phyloP scores from a whole-genome alignment of 2,888 invertebrate genomes.

The Stenoptilia bipunctidactyla region DNA sequence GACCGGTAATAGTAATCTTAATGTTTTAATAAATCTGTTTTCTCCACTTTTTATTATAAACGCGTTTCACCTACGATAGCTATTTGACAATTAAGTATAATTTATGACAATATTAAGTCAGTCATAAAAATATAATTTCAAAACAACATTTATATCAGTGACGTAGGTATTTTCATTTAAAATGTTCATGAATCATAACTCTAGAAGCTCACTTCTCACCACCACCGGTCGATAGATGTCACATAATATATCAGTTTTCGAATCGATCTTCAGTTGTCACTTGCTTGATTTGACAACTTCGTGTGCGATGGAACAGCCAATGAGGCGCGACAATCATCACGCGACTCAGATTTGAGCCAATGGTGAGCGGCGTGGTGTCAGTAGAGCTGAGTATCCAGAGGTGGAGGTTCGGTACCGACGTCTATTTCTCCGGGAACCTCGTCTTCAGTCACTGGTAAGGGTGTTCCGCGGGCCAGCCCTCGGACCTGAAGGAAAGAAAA shows the following conservation, averaged over 20 bases:
- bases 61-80: too few relatives aligned
- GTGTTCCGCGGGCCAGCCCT: constrained; percentile 30
- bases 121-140: too few relatives aligned
- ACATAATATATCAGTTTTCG: not conserved
- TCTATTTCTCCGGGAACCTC: constrained; percentile 61
- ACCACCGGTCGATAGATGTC: not conserved
- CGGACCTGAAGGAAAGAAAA: constrained; percentile 51
- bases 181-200: constrained; percentile 2
- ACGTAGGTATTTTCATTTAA: too few relatives aligned
- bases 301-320: constrained; percentile 2
- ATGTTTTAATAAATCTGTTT: too few relatives aligned
- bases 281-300: not conserved
- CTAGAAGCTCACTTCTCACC: not conserved
- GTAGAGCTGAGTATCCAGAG: constrained; percentile 18
- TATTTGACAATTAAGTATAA: too few relatives aligned
- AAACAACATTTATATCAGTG: too few relatives aligned
- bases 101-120: too few relatives aligned
- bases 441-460: constrained; percentile 31
- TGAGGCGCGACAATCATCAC: constrained; percentile 7
- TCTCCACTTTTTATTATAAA: too few relatives aligned
- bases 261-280: not conserved
- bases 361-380: constrained; percentile 9
- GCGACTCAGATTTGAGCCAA: constrained; percentile 3
- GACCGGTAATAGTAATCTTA: too few relatives aligned
- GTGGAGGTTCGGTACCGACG: constrained; percentile 54